Evolutionary conservation across 2,888 invertebrate genomes (phyloP), one percentile per base, ranked within the genome.

Genomic region (Ellobium chinense): DNA sequence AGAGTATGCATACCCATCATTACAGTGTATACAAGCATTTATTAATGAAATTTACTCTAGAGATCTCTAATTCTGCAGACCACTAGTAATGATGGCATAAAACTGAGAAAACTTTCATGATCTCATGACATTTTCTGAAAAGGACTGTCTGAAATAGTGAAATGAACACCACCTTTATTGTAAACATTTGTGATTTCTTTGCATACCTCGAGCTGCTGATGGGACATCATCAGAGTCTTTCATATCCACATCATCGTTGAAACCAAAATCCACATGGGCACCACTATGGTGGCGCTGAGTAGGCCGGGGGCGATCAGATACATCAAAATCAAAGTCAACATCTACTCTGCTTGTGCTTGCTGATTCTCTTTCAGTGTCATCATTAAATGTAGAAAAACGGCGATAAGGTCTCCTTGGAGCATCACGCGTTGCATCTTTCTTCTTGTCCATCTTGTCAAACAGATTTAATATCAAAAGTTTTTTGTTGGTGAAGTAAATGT

Each of bases 401-500:
- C 27, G 7, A 27, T 24, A 54, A 21, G 29, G 34, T 34, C 56
- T 21, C 34, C 34, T 56, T 12, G 56, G 34, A n/a, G n/a, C 7
- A 21, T 29, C 69, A 18, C n/a, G 29, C 34, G 34, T 70, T 2
- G 70, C 29, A 56, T 70, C 70, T 56, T 58, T 70, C n/a, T 24
- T 56, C 56, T 56, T 70, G 70, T 56, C 54, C 31, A 70, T 54
- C 70, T 70, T 34, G 18, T 29, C 5, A 34, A 66, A 66, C n/a
- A n/a, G n/a, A n/a, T n/a, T n/a, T n/a, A n/a, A n/a, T n/a, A n/a
- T n/a, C n/a, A n/a, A n/a, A n/a, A n/a, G n/a, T n/a, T n/a, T n/a
- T n/a, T n/a, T n/a, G n/a, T n/a, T n/a, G n/a, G n/a, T n/a, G n/a
- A n/a, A n/a, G n/a, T n/a, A n/a, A n/a, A n/a, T n/a, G n/a, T n/a